A percentile compares a stretch with the other conserved stretches of the same genome.
Evolutionary conservation across 2,797 vertebrate species (phyloP).

Genomic region (Chromis chromis): DNA sequence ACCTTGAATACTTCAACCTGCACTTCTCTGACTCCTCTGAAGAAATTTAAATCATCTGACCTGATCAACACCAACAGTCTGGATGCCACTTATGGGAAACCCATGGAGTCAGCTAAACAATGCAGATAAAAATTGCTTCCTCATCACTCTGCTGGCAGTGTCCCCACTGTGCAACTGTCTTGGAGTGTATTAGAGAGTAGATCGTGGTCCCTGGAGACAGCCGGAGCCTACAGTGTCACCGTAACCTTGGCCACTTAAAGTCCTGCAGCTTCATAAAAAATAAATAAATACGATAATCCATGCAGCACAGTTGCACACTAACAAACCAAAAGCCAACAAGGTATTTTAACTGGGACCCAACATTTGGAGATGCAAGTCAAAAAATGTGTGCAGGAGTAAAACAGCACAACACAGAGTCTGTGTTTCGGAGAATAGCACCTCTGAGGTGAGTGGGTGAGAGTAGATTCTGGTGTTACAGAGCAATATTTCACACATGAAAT

Average conservation of each 20-base stretch:
- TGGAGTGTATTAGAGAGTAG: conserved; percentile 69
- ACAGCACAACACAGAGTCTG: neutral
- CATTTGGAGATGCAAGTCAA: neutral
- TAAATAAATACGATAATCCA: conserved; percentile 24
- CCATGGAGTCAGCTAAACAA: conserved; percentile 69
- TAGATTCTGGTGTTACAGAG: neutral
- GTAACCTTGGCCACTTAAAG: conserved; percentile 77
- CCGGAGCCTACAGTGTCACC: conserved; percentile 57
- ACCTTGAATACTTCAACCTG: conserved; percentile 41
- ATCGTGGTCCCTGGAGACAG: conserved; percentile 66
- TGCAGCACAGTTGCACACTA: conserved; percentile 9
- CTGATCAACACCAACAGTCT: conserved; percentile 53
- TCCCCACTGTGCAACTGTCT: conserved; percentile 69
- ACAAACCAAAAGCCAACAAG: conserved; percentile 30
- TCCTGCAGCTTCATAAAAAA: conserved; percentile 46
- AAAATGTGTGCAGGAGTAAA: neutral
- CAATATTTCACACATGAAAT: neutral
- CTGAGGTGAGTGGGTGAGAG: neutral
- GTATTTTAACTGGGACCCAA: neutral
- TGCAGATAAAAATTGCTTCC: conserved; percentile 72
- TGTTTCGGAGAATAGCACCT: neutral
- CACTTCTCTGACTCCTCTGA: conserved; percentile 26
- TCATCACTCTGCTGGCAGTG: conserved; percentile 73
- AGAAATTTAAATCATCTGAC: conserved; percentile 48
- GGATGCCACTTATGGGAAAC: conserved; percentile 51